Conservation (phyloP, 2,797 vertebrate genomes). For the Alosa sapidissima region DNA sequence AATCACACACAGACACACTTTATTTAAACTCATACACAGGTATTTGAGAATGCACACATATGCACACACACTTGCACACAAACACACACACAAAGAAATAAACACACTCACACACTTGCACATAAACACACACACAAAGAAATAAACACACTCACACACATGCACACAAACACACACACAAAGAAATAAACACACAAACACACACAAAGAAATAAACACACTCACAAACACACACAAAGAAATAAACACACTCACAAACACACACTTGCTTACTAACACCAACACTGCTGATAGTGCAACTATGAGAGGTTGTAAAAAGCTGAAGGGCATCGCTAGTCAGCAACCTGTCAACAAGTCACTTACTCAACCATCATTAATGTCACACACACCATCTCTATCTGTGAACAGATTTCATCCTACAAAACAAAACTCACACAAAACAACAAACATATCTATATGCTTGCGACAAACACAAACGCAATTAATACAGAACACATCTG, state of each 20-base stretch:
- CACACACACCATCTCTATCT: neutral
- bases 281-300: neutral
- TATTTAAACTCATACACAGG: no score
- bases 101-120: neutral
- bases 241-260: neutral
- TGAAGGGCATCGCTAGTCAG: neutral
- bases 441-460: no score
- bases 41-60: no score
- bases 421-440: no score
- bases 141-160: neutral
- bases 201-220: no score
- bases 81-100: neutral
- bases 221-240: neutral
- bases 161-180: neutral
- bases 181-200: no score
- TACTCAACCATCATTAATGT: neutral
- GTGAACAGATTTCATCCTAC: no score
- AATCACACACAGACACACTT: no score
- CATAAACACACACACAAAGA: neutral
- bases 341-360: slow-evolving; percentile 20
- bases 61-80: no score
- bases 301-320: neutral
- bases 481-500: no score
- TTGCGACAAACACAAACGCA: no score
- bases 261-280: neutral